Percentiles rank a stretch among this genome's conserved stretches.
phyloP scores from a whole-genome alignment of 2,888 invertebrate species.

The Diarsia brunnea region DNA sequence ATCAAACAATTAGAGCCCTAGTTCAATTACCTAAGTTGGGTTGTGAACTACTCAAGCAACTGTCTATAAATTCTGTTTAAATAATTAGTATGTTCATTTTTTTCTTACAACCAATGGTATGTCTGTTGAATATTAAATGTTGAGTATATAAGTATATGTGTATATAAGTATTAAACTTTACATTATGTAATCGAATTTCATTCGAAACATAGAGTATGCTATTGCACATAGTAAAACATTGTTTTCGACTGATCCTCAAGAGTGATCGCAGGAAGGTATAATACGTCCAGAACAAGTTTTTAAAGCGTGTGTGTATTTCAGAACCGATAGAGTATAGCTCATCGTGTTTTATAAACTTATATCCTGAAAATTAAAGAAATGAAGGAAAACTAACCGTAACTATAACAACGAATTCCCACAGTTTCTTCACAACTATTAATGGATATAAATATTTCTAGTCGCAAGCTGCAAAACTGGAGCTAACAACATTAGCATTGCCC shows the following conservation, averaged over 20 bases:
- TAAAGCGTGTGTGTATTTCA: not conserved
- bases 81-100: not conserved
- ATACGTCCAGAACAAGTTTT: not conserved
- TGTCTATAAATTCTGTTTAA: not conserved
- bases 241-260: not conserved
- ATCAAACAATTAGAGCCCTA: conserved; percentile 10
- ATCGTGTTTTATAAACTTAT: not conserved
- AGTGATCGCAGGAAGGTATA: not conserved
- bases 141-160: too few species aligned
- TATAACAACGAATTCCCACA: conserved; percentile 23
- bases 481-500: conserved; percentile 65
- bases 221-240: not conserved
- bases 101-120: not conserved
- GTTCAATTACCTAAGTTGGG: not conserved
- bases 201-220: not conserved
- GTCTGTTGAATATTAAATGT: too few species aligned
- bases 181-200: not conserved
- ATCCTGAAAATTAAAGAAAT: not conserved
- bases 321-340: not conserved
- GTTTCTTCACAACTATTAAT: conserved; percentile 41
- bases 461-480: conserved; percentile 66
- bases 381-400: not conserved
- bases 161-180: not conserved
- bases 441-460: conserved; percentile 35
- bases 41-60: not conserved